These are phyloP conservation scores for Sciurus carolinensis DNA, from an alignment of 2,797 vertebrate species.

Conservation along the genomic window DNA sequence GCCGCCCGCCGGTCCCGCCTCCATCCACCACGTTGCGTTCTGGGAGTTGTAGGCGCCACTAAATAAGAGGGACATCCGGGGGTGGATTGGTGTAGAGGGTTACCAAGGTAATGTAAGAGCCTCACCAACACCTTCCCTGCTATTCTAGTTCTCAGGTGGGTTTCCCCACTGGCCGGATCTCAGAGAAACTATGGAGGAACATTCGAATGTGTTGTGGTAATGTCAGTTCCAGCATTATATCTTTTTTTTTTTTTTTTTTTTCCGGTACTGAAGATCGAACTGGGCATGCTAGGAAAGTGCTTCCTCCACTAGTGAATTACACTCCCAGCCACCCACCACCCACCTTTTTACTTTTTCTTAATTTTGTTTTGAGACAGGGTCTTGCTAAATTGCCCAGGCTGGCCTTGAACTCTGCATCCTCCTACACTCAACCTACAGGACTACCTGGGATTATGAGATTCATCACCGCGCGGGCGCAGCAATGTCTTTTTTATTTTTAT, in stretches of 20 bases:
- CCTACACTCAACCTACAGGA: background rate
- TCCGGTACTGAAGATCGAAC: no score
- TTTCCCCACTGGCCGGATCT: background rate
- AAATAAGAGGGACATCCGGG: accelerated
- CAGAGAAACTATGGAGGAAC: background rate
- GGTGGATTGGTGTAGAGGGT: accelerated
- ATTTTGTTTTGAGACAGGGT: background rate
- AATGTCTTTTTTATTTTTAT: no score
- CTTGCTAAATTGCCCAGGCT: background rate
- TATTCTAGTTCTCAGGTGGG: background rate
- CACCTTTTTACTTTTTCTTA: no score
- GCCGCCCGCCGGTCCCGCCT: background rate
- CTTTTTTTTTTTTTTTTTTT: no score
- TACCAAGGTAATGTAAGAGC: accelerated
- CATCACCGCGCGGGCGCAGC: no score
- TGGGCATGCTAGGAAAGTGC: no score
- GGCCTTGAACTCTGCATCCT: background rate
- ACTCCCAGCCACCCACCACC: no score
- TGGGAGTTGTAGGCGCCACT: conserved; percentile 83
- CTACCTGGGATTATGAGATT: background rate
- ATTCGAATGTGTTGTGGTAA: background rate
- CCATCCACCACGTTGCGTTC: background rate
- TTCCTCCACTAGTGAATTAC: no score
- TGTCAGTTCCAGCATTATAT: background rate
- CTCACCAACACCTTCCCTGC: accelerated